These are phyloP conservation scores for Penaeus monodon DNA, from an alignment of 2,888 invertebrate species.

Conservation along the genomic window DNA sequence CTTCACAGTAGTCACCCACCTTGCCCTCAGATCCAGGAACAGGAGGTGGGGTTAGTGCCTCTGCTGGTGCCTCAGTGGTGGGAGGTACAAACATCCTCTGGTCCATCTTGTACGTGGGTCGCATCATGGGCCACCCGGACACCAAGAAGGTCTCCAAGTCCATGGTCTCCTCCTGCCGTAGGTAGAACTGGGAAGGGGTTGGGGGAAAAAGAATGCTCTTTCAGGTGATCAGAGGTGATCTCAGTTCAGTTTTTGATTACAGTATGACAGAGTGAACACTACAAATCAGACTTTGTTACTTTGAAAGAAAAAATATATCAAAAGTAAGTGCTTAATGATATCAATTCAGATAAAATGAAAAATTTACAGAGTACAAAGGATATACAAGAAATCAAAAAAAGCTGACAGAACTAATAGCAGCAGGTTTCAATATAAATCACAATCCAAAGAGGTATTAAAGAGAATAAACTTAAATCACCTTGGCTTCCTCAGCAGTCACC, in stretches of 20 bases:
- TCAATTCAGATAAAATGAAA: no score
- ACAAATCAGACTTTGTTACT: no score
- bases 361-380: no score
- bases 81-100: constrained; percentile 54
- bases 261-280: no score
- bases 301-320: no score
- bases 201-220: no score
- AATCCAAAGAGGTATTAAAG: neutral
- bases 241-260: no score
- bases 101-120: constrained; percentile 54
- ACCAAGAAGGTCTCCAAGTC: constrained; percentile 52
- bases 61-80: constrained; percentile 24
- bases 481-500: constrained; percentile 56
- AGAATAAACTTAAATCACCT: constrained; percentile 26
- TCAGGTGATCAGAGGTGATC: no score
- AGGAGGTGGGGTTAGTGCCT: constrained; percentile 36
- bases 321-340: no score
- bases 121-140: constrained; percentile 60
- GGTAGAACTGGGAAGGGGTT: constrained; percentile 53
- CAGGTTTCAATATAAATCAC: neutral
- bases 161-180: constrained; percentile 50
- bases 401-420: neutral
- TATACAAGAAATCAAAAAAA: neutral
- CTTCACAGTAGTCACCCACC: neutral
- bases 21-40: constrained; percentile 29